These are phyloP conservation scores for Drosophila peninsularis DNA, from an alignment of 2,888 invertebrate genomes.

Conservation along the genomic window DNA sequence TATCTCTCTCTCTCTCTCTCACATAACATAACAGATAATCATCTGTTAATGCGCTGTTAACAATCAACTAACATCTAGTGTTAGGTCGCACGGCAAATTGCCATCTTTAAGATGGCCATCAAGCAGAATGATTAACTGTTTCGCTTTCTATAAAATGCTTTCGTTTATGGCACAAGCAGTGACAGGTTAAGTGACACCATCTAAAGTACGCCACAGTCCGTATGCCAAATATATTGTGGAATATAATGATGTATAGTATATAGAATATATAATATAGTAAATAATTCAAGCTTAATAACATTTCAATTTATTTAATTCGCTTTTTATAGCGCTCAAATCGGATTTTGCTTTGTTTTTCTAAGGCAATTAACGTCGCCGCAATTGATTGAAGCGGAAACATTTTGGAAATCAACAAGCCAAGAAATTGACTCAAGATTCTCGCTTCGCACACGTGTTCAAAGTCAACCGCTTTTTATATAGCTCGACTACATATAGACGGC, in stretches of 20 bases:
- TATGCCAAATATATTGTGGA: no score
- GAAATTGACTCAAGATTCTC: constrained; percentile 50
- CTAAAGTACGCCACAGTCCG: not conserved
- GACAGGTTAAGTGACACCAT: not conserved
- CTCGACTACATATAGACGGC: not conserved
- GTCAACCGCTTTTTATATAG: constrained; percentile 40
- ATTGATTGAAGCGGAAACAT: constrained; percentile 22
- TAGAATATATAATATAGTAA: not conserved
- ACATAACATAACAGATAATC: not conserved
- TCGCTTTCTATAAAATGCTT: not conserved
- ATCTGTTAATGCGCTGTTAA: constrained; percentile 1
- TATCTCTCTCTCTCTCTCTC: no score
- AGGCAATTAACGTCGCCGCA: not conserved
- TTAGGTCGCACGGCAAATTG: not conserved
- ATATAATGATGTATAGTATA: not conserved
- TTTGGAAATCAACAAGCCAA: constrained; percentile 12
- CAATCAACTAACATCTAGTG: not conserved
- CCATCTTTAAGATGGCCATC: not conserved
- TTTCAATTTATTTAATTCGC: not conserved
- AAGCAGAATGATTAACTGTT: not conserved
- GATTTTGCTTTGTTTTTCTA: not conserved
- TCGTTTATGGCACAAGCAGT: not conserved
- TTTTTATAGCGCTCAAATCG: not conserved
- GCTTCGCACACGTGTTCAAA: constrained; percentile 48
- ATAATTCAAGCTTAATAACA: not conserved